Conservation (phyloP, 37 sponge, comb jelly and placozoan species). For the Eunapius fragilis region DNA sequence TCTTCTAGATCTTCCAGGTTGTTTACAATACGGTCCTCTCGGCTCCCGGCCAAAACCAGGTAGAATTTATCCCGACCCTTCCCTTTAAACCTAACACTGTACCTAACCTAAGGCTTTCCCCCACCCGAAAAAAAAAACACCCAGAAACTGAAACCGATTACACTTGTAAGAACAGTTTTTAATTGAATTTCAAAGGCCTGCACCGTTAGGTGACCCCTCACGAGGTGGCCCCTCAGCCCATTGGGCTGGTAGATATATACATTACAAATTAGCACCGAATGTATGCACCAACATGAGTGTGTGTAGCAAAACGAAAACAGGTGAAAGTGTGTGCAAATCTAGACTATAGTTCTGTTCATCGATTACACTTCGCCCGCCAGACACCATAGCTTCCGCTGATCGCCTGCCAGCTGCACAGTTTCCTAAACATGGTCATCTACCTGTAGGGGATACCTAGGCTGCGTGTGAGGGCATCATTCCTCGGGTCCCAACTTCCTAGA, state of each 20-base stretch:
- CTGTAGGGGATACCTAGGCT: neutral
- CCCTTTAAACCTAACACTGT: neutral
- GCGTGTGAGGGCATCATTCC: neutral
- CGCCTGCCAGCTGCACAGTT: neutral
- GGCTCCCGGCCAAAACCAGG: neutral
- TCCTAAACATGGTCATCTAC: neutral
- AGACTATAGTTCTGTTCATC: neutral
- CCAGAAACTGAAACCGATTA: too few relatives aligned
- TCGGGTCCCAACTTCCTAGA: neutral
- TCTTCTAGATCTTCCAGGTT: neutral
- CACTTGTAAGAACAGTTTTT: too few relatives aligned
- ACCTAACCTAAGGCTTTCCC: too few relatives aligned
- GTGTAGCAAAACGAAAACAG: too few relatives aligned
- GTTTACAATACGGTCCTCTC: neutral
- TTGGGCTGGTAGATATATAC: neutral
- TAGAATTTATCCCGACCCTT: neutral
- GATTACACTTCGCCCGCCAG: neutral
- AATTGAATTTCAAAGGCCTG: neutral
- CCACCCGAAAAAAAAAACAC: too few relatives aligned
- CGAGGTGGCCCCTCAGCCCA: neutral
- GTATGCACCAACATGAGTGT: neutral
- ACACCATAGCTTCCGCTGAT: neutral
- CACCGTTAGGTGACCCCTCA: neutral
- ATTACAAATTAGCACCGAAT: neutral
- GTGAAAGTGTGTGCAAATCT: neutral